A percentile compares a stretch with the other conserved stretches of the same genome.
These are phyloP conservation scores for Polietes domitor DNA, from an alignment of 2,888 invertebrate genomes.

Conservation along the genomic window DNA sequence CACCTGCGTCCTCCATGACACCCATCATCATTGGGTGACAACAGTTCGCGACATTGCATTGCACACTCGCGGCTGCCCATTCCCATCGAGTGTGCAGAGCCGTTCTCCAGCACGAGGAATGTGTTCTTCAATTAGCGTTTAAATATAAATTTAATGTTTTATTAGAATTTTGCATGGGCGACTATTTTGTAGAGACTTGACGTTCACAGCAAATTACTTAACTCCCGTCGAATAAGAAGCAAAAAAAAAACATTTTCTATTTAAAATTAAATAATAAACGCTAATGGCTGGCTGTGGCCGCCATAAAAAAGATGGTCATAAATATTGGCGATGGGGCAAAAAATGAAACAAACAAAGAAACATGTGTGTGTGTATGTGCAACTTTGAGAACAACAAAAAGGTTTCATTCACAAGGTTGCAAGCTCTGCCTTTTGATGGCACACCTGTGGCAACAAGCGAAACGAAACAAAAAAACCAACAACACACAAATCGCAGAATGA, in stretches of 20 bases:
- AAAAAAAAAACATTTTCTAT: not conserved
- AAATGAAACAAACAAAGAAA: not conserved
- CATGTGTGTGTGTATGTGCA: not conserved
- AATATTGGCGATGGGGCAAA: conserved; percentile 8
- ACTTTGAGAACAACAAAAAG: not conserved
- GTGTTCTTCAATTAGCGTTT: conserved; percentile 31
- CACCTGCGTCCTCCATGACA: too few species aligned
- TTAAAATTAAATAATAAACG: conserved; percentile 25
- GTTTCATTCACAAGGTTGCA: conserved; percentile 24
- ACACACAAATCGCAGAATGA: conserved; percentile 15
- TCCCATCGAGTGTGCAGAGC: not conserved
- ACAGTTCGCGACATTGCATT: not conserved
- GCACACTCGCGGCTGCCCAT: not conserved
- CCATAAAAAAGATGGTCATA: conserved; percentile 2
- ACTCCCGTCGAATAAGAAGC: not conserved
- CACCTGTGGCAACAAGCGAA: conserved; percentile 18
- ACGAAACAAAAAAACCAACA: not conserved
- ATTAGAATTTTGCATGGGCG: not conserved
- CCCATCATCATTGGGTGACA: not conserved
- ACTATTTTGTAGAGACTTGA: not conserved
- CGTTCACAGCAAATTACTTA: conserved; percentile 10
- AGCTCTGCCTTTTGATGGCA: conserved; percentile 22
- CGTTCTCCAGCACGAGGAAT: not conserved
- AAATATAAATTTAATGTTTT: conserved; percentile 27
- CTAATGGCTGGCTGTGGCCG: conserved; percentile 5